Base-by-base conservation (phyloP, 2,113 vertebrate species). In the Poecilia latipinna region DNA sequence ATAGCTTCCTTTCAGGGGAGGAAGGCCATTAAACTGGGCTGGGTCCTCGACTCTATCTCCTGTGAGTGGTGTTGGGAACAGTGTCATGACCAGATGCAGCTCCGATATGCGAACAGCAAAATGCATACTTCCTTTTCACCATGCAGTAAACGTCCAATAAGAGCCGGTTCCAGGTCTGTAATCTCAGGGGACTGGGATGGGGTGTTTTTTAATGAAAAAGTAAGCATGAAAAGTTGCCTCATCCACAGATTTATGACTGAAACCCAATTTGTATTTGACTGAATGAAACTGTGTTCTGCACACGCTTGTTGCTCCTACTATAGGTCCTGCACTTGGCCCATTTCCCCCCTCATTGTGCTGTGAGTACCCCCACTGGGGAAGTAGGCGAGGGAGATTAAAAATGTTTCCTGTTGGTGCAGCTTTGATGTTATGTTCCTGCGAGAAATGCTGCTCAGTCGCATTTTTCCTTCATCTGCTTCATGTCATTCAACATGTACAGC, bases 351-450 rank as follows among this genome's bases (percentile, higher is more conserved):
- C 77, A 82, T 83, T 89, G 90, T 88, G 84, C 83, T 68, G 61
- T 3, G 57, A 84, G 73, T 86, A 61, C 74, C 90, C 86, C 86
- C 85, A 77, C 75, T 79, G 85, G 86, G 88, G 82, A 90, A 80
- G 68, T 82, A 87, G 84, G 82, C 85, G 78, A 83, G 77, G 88
- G 86, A 89, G 92, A 92, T 93, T 93, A 93, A 87, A 82, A 80
- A 65, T 82, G 89, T 89, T 91, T 93, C 93, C 91, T 90, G 90
- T 90, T 92, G 80, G 80, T 78, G 67, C 80, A 74, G 86, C 91
- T 94, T 94, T 94, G 92, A 92, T 92, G 93, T 93, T 79, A 67
- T 85, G 82, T 92, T 90, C 86, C 60, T 82, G 73, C 61, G 88
- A 90, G 90, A 90, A 82, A 86, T 19, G 74, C 80, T 65, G 89